Conservation (phyloP, 1,140 invertebrate species). For the Cyrtorhinus lividipennis region DNA sequence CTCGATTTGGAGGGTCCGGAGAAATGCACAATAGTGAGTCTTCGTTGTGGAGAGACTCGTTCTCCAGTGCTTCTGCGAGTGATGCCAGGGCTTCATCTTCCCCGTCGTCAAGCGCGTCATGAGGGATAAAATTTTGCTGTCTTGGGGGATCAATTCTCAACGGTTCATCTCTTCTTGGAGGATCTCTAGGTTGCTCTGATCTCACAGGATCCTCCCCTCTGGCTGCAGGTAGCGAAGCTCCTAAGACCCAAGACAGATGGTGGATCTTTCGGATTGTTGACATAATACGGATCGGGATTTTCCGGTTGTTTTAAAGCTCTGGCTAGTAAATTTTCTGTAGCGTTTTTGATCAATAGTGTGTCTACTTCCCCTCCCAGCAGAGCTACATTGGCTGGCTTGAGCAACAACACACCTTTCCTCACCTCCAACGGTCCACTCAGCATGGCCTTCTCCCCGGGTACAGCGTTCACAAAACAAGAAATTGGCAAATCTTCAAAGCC, state of each 20-base stretch:
- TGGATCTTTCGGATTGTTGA: not conserved
- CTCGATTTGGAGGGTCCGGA: not conserved
- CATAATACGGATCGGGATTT: conserved; percentile 17
- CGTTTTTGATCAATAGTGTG: conserved; percentile 39
- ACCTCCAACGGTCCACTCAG: conserved; percentile 50
- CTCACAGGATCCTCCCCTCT: not conserved
- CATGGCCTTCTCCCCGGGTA: conserved; percentile 47
- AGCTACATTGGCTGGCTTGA: conserved; percentile 44
- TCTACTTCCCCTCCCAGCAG: conserved; percentile 64
- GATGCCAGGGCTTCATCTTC: conserved; percentile 12
- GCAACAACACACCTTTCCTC: conserved; percentile 50
- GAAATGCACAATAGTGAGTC: too few species aligned
- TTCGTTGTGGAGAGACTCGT: not conserved
- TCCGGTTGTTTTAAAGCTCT: conserved; percentile 35
- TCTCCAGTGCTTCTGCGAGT: conserved; percentile 15
- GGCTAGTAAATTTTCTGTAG: conserved; percentile 43
- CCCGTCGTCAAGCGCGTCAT: conserved; percentile 14
- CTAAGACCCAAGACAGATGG: too few species aligned
- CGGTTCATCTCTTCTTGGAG: too few species aligned
- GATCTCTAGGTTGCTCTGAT: not conserved
- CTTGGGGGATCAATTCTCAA: too few species aligned
- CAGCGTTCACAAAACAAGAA: conserved; percentile 39
- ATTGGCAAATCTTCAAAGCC: conserved; percentile 61
- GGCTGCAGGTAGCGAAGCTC: not conserved
- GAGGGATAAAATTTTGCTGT: too few species aligned